Conservation (phyloP, 2,797 vertebrate genomes). For the Gallirallus australis region DNA sequence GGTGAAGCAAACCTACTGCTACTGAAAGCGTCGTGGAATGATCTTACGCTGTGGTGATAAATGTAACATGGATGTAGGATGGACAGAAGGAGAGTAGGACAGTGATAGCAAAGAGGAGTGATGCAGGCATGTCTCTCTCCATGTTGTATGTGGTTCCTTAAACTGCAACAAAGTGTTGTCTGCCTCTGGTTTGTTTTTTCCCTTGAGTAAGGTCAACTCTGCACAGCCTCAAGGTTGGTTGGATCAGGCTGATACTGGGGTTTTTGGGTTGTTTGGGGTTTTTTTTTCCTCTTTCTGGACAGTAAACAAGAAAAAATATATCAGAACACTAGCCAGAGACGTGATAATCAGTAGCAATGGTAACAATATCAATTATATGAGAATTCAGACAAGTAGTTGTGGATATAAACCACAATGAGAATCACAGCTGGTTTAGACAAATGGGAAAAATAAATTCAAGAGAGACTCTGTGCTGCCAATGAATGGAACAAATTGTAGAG, state of each 20-base stretch:
- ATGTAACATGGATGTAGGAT: not conserved
- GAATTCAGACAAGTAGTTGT: not conserved
- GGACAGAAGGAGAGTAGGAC: not conserved
- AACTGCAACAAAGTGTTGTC: not conserved
- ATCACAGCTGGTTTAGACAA: not conserved
- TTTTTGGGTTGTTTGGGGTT: too few relatives aligned
- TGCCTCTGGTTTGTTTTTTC: not conserved
- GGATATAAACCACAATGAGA: not conserved
- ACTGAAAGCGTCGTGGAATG: not conserved
- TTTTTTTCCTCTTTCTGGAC: not conserved
- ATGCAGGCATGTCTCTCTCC: not conserved
- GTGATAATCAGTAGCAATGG: not conserved
- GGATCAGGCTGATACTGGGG: not conserved
- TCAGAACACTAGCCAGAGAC: accelerated
- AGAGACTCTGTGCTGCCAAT: not conserved
- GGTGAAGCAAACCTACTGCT: not conserved
- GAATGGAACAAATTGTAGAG: not conserved
- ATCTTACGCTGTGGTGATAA: not conserved
- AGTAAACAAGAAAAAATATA: not conserved
- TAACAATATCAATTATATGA: not conserved
- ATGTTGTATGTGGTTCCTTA: not conserved
- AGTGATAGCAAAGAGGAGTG: not conserved
- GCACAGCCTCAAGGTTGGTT: not conserved
- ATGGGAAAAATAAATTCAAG: not conserved
- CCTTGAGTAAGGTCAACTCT: not conserved